Percentiles rank a stretch among this genome's conserved stretches.
These are phyloP conservation scores for Rhinogobio ventralis DNA, from an alignment of 2,797 vertebrate species.

Conservation along the genomic window DNA sequence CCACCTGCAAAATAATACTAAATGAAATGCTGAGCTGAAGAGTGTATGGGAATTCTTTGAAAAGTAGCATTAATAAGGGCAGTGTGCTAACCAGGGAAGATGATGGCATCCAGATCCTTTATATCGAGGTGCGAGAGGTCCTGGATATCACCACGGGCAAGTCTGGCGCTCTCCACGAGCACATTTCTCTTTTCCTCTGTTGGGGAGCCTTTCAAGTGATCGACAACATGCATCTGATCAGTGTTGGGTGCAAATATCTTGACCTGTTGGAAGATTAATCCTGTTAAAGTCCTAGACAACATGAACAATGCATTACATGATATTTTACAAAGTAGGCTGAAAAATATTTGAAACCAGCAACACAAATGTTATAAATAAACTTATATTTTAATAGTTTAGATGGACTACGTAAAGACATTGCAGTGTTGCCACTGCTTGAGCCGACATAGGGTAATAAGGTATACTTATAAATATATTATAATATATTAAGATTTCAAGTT, in stretches of 20 bases:
- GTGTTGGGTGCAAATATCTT: constrained; percentile 87
- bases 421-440: not conserved
- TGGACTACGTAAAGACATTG: not conserved
- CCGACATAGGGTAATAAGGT: not conserved
- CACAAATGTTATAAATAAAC: not conserved
- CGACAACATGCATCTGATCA: constrained; percentile 85
- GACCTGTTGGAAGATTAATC: constrained; percentile 70
- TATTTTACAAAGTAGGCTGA: not conserved
- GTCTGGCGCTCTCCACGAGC: constrained; percentile 82
- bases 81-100: constrained; percentile 78
- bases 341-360: not conserved
- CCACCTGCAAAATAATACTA: constrained; percentile 73
- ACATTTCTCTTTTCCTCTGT: constrained; percentile 82
- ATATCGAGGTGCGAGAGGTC: constrained; percentile 79
- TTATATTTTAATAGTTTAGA: not conserved
- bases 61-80: not conserved
- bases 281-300: not conserved
- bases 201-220: constrained; percentile 82
- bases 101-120: constrained; percentile 78
- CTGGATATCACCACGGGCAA: constrained; percentile 80
- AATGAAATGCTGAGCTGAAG: not conserved
- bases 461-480: not conserved
- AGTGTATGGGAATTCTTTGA: not conserved
- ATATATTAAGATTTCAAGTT: too few species aligned
- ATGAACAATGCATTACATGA: not conserved